A percentile compares a stretch with the other conserved stretches of the same genome.
Evolutionary conservation across 2,113 vertebrate genomes (phyloP).

Genomic region (Mustela lutreola): DNA sequence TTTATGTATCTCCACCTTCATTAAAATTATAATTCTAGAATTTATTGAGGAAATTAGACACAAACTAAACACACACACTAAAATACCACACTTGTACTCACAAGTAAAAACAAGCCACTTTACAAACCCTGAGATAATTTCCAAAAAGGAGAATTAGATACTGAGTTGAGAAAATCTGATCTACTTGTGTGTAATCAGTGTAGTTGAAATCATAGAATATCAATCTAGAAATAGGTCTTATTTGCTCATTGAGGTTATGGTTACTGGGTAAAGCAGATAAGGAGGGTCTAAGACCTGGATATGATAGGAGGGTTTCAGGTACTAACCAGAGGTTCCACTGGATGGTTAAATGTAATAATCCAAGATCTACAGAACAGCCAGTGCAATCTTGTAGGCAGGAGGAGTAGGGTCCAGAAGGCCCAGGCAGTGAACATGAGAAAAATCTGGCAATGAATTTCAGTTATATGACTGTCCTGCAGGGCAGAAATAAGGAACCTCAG

Average conservation of each 20-base stretch:
- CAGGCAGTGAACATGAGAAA: not conserved
- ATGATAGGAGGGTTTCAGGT: not conserved
- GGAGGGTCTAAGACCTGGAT: not conserved
- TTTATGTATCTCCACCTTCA: slow-evolving; percentile 13
- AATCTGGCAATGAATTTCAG: not conserved
- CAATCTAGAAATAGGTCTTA: not conserved
- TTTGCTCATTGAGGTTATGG: not conserved
- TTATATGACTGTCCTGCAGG: not conserved
- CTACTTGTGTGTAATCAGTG: not conserved
- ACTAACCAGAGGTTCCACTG: not conserved
- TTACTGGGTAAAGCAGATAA: not conserved
- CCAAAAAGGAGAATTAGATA: not conserved
- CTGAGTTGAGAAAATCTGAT: not conserved
- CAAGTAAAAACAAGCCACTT: not conserved
- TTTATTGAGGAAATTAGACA: not conserved
- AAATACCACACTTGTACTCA: not conserved
- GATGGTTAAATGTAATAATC: not conserved
- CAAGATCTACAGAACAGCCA: not conserved
- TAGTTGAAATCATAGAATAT: not conserved
- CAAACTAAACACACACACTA: not conserved
- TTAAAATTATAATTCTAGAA: slow-evolving; percentile 8
- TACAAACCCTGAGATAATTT: not conserved
- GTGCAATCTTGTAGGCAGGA: not conserved
- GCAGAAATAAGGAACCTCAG: not conserved
- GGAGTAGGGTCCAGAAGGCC: not conserved